phyloP scores from a whole-genome alignment of 2,113 vertebrate genomes.

The Buteo buteo region DNA sequence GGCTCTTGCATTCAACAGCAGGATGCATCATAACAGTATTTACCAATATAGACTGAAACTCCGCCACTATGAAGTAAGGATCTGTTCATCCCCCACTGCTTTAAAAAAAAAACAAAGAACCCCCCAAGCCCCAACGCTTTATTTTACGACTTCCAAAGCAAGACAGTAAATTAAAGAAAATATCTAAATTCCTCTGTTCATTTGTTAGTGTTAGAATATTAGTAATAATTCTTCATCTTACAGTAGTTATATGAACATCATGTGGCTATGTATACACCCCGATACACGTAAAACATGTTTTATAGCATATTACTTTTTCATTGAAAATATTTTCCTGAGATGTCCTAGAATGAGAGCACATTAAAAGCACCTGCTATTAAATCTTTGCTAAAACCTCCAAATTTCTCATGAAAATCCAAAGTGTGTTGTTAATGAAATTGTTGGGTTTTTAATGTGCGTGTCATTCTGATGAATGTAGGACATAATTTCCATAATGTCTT shows the following conservation, averaged over 20 bases:
- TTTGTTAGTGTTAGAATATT: background rate
- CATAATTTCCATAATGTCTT: background rate
- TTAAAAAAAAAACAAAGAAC: background rate
- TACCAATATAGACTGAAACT: background rate
- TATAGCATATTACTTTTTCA: background rate
- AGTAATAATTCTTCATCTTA: background rate
- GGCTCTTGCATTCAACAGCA: background rate
- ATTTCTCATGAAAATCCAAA: background rate
- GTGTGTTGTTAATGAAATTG: constrained; percentile 9
- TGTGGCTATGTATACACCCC: background rate
- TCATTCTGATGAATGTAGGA: constrained; percentile 22
- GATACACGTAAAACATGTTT: background rate
- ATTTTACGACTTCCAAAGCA: background rate
- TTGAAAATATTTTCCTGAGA: background rate
- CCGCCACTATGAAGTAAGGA: background rate
- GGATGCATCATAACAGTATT: background rate
- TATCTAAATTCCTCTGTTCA: background rate
- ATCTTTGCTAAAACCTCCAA: background rate
- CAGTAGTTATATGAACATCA: background rate
- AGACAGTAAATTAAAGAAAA: background rate
- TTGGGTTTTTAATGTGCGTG: background rate
- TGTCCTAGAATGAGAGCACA: background rate
- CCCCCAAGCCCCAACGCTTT: rapidly evolving
- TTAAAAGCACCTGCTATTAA: background rate
- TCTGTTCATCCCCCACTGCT: background rate